phyloP scores from a whole-genome alignment of 2,888 invertebrate genomes.

The Prosopocoilus inquinatus region DNA sequence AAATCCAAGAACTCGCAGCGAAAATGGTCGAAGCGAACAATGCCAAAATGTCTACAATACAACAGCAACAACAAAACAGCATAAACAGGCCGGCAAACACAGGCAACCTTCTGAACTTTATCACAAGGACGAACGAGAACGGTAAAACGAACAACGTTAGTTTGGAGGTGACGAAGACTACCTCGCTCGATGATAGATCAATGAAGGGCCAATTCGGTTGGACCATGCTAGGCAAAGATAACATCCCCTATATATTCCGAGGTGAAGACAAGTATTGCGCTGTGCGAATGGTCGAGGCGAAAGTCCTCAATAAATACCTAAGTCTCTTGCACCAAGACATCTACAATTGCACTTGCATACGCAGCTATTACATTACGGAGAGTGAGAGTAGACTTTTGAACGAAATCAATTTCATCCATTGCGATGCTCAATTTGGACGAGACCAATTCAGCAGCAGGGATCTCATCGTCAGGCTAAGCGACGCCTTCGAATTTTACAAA shows the following conservation, averaged over 20 bases:
- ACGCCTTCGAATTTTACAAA: constrained; percentile 87
- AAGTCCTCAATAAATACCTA: constrained; percentile 84
- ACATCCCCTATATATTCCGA: constrained; percentile 86
- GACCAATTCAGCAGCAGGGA: constrained; percentile 87
- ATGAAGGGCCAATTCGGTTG: constrained; percentile 86
- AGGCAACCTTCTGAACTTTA: constrained; percentile 31
- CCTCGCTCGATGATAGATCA: constrained; percentile 66
- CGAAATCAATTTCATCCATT: constrained; percentile 90
- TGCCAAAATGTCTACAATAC: constrained; percentile 52
- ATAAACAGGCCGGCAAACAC: constrained; percentile 32
- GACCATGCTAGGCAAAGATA: constrained; percentile 81
- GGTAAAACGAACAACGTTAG: constrained; percentile 7
- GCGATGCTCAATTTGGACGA: constrained; percentile 85
- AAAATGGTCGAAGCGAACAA: constrained; percentile 84
- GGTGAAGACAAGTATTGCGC: constrained; percentile 84
- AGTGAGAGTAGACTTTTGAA: constrained; percentile 86
- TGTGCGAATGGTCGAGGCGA: constrained; percentile 91
- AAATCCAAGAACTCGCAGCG: constrained; percentile 82
- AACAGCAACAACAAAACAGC: constrained; percentile 37
- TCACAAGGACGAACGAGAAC: constrained; percentile 21
- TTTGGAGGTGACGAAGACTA: constrained; percentile 29
- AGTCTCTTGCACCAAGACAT: constrained; percentile 86
- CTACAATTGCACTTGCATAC: constrained; percentile 86
- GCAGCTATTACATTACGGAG: constrained; percentile 90
- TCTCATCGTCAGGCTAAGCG: constrained; percentile 81